These are phyloP conservation scores for Sylvia atricapilla DNA, from an alignment of 2,113 vertebrate genomes.

Conservation along the genomic window DNA sequence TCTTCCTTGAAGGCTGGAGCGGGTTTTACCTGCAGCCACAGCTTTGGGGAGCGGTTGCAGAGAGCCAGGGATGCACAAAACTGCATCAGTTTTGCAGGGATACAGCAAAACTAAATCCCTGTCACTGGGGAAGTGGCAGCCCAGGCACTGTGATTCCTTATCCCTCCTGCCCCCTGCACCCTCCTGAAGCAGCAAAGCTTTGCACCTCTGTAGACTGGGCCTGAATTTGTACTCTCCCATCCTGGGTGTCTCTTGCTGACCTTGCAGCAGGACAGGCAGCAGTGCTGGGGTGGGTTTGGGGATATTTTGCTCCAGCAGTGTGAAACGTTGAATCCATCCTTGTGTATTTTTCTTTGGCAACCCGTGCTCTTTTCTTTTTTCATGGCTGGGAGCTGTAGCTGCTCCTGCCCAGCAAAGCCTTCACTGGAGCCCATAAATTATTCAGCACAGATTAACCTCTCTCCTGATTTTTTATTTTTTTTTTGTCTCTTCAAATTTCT, in stretches of 20 bases:
- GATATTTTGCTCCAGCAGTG: neutral
- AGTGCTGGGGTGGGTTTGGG: neutral
- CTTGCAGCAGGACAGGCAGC: neutral
- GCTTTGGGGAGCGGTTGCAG: neutral
- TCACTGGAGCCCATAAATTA: neutral
- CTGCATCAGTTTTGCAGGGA: neutral
- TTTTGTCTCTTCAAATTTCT: neutral
- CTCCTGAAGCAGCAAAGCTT: neutral
- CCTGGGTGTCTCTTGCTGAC: neutral
- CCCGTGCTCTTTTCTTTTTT: neutral
- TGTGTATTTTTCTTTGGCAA: neutral
- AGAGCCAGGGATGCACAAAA: neutral
- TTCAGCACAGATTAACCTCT: conserved; percentile 1
- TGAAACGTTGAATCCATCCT: neutral
- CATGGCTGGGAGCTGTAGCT: neutral
- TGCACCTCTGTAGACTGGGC: accelerated
- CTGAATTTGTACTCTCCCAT: neutral
- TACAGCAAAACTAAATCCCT: neutral
- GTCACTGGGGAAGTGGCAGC: neutral
- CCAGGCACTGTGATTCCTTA: neutral
- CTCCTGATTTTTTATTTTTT: neutral
- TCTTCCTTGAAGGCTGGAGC: neutral
- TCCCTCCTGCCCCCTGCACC: neutral
- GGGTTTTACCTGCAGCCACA: neutral
- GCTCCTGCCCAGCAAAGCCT: neutral